Conservation (phyloP, 2,888 invertebrate species). For the Tetramorium bicarinatum region DNA sequence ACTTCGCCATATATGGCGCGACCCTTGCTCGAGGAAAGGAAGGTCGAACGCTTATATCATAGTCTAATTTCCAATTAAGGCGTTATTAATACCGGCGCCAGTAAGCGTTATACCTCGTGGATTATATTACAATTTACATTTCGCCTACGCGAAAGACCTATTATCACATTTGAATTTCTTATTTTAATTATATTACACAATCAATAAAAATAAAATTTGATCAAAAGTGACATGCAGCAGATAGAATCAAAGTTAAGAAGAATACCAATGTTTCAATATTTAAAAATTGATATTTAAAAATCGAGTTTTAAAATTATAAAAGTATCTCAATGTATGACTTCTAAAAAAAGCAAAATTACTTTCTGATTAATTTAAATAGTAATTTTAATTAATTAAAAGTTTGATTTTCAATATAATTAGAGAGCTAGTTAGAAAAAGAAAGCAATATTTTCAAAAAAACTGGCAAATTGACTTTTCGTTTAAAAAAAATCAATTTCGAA, state of each 20-base stretch:
- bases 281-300: neutral
- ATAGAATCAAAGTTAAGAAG: neutral
- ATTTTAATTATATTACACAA: conserved; percentile 54
- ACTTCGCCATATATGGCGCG: conserved; percentile 37
- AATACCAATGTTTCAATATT: neutral
- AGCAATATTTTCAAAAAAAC: neutral
- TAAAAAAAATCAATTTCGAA: neutral
- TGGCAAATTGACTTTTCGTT: neutral
- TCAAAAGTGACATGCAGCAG: neutral
- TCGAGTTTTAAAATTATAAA: neutral
- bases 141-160: conserved; percentile 40
- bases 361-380: neutral
- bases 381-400: conserved; percentile 6
- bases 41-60: conserved; percentile 58
- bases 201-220: neutral
- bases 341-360: conserved; percentile 2
- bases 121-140: conserved; percentile 74
- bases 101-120: conserved; percentile 58
- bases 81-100: conserved; percentile 68
- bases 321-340: neutral
- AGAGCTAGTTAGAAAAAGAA: neutral
- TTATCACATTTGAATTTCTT: conserved; percentile 50
- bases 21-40: conserved; percentile 58
- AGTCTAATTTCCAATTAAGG: conserved; percentile 75
- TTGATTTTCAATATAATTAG: neutral